A percentile compares a stretch with the other conserved stretches of the same genome.
Conservation (phyloP, 2,113 vertebrate genomes). For the Azemiops feae region DNA sequence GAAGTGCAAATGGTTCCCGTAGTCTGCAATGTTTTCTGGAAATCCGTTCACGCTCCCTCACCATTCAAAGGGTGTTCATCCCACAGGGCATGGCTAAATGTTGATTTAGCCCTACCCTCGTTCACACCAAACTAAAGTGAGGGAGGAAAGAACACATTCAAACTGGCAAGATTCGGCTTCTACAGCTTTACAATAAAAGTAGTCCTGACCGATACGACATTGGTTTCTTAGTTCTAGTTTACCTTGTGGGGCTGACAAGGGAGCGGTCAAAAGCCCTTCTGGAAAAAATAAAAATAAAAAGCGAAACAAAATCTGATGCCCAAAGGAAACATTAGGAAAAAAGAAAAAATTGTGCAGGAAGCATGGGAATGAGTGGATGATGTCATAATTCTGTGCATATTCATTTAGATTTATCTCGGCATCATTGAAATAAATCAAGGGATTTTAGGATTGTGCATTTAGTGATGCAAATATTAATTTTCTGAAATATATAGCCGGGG, state of each 20-base stretch:
- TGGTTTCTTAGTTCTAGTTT: background rate
- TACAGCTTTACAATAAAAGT: background rate
- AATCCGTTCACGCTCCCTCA: too few species aligned
- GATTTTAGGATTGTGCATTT: background rate
- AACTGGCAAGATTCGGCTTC: background rate
- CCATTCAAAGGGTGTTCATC: too few species aligned
- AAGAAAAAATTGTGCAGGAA: background rate
- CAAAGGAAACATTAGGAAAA: background rate
- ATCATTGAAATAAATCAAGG: too few species aligned
- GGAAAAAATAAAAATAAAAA: background rate
- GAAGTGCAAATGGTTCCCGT: too few species aligned
- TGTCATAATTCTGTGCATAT: background rate
- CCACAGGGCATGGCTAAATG: too few species aligned
- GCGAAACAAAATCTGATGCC: background rate
- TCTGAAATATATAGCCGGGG: background rate
- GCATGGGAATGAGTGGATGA: background rate
- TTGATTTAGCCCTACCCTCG: background rate
- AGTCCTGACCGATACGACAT: background rate
- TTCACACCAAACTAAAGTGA: background rate
- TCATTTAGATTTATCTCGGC: background rate
- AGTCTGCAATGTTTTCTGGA: too few species aligned
- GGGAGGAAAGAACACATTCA: background rate
- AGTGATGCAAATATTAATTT: conserved; percentile 2
- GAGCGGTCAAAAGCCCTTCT: background rate
- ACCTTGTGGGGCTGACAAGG: background rate